These are phyloP conservation scores for Oceanodroma leucorhoa DNA, from an alignment of 2,797 vertebrate genomes.

Conservation along the genomic window DNA sequence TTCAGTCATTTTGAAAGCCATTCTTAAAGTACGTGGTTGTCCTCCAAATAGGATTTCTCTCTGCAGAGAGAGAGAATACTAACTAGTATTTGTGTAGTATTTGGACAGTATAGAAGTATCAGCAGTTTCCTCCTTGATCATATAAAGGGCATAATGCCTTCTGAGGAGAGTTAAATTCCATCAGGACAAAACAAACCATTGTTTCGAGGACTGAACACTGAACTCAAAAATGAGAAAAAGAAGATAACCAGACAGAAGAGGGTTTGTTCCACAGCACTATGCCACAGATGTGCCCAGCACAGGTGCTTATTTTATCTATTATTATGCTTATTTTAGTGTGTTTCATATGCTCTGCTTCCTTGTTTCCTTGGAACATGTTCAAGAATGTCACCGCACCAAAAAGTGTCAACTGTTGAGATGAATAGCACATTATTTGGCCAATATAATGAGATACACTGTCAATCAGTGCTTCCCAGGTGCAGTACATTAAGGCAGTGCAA, in stretches of 20 bases:
- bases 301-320: constrained; percentile 15
- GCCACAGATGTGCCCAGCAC: neutral
- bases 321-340: neutral
- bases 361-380: neutral
- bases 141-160: neutral
- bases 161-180: neutral
- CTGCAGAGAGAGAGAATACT: neutral
- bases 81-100: neutral
- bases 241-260: neutral
- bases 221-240: neutral
- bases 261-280: neutral
- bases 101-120: neutral
- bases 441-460: neutral
- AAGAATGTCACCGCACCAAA: neutral
- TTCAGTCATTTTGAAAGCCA: neutral
- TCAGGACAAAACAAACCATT: neutral
- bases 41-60: neutral
- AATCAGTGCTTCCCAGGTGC: neutral
- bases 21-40: neutral
- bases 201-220: neutral
- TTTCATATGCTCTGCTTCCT: neutral
- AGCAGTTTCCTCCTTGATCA: neutral
- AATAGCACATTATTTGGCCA: neutral
- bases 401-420: neutral
- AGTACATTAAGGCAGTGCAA: neutral